Evolutionary conservation across 2,113 vertebrate genomes (phyloP).

Genomic region (Henicopernis longicauda): DNA sequence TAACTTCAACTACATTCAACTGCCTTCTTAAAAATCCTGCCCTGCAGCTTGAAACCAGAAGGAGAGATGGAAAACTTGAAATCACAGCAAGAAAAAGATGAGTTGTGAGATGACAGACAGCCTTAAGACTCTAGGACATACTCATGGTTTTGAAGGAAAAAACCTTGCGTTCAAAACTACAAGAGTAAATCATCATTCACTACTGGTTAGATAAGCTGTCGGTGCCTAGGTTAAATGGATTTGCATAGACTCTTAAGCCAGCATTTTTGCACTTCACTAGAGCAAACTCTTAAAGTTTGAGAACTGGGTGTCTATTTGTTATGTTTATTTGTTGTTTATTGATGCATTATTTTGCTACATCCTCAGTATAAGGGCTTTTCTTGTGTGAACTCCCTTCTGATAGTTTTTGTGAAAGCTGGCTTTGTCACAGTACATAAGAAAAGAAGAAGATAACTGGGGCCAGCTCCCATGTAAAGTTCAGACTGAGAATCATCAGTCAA

Average conservation of each 20-base stretch:
- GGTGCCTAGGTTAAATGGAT: background rate
- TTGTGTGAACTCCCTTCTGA: background rate
- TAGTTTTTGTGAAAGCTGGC: background rate
- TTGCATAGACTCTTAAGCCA: background rate
- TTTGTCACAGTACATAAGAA: background rate
- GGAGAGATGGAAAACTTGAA: background rate
- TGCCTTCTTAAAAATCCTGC: background rate
- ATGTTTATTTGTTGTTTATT: background rate
- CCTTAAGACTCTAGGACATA: background rate
- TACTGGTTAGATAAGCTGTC: background rate
- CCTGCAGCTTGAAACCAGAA: background rate
- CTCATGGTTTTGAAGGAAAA: background rate
- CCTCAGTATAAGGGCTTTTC: background rate
- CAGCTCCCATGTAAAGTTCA: background rate
- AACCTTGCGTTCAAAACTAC: background rate
- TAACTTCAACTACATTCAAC: background rate
- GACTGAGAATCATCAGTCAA: background rate
- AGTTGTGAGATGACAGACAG: background rate
- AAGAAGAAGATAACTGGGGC: background rate
- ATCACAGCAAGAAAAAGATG: background rate
- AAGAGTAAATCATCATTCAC: background rate
- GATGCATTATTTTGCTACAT: background rate
- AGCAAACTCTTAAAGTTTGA: background rate
- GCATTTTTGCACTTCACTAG: background rate
- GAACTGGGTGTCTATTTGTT: rapidly evolving